Percentiles rank a stretch among this genome's conserved stretches.
These are phyloP conservation scores for Calosoma granatense DNA, from an alignment of 1,140 invertebrate genomes.

Conservation along the genomic window DNA sequence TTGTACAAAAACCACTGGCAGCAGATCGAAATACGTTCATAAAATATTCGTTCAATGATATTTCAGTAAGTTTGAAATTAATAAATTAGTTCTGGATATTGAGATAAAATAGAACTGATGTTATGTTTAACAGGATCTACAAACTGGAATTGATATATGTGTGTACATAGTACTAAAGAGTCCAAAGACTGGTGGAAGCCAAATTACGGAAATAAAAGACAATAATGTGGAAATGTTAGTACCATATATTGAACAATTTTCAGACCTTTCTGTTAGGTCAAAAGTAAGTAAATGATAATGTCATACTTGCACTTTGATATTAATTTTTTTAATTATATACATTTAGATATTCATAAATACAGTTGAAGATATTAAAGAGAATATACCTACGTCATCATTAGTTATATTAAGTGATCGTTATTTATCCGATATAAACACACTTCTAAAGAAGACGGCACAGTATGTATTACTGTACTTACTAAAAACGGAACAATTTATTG, in stretches of 20 bases:
- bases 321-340: background rate
- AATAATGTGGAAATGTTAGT: background rate
- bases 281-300: no score
- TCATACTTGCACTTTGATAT: background rate
- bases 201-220: background rate
- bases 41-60: background rate
- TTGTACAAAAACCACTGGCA: slow-evolving; percentile 15
- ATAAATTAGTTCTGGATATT: no score
- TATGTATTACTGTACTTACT: background rate
- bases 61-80: background rate
- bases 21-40: slow-evolving; percentile 19
- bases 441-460: background rate
- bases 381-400: background rate
- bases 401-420: background rate
- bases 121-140: background rate
- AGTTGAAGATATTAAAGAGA: background rate
- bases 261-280: background rate
- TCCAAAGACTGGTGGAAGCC: background rate
- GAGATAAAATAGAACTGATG: no score
- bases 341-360: background rate
- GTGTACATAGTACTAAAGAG: background rate
- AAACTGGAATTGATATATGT: background rate
- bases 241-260: background rate
- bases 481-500: background rate
- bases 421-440: background rate